phyloP scores from a whole-genome alignment of 2,113 vertebrate species.

The Notothenia coriiceps region DNA sequence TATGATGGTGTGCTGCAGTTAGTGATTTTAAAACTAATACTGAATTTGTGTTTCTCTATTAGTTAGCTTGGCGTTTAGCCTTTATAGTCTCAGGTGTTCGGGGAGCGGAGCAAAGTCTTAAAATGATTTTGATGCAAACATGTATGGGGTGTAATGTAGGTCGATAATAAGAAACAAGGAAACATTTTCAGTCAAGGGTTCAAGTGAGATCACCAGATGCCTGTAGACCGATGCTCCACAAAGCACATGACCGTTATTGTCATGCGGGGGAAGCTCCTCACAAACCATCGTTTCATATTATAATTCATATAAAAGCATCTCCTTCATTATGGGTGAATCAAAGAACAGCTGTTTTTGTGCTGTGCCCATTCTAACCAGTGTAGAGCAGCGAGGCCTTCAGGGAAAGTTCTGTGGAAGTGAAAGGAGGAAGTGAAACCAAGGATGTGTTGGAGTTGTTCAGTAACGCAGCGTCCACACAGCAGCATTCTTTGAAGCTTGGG shows the following conservation, averaged over 20 bases:
- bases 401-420: neutral
- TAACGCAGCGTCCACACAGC: neutral
- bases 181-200: neutral
- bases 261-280: neutral
- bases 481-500: too few species aligned
- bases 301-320: neutral
- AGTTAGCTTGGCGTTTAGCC: conserved; percentile 53
- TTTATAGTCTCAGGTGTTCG: conserved; percentile 66
- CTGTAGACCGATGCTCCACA: neutral
- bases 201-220: conserved; percentile 16
- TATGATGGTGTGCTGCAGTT: conserved; percentile 27
- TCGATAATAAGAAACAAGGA: neutral
- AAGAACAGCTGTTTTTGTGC: conserved; percentile 6
- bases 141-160: conserved; percentile 20
- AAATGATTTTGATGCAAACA: conserved; percentile 34
- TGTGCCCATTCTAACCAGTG: neutral
- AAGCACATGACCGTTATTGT: neutral
- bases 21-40: conserved; percentile 26
- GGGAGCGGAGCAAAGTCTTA: conserved; percentile 49
- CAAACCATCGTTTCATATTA: neutral
- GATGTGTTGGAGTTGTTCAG: conserved; percentile 24
- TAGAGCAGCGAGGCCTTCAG: neutral
- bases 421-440: conserved; percentile 1
- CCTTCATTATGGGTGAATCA: neutral
- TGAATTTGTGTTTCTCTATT: conserved; percentile 41